Conservation (phyloP, 1,140 invertebrate genomes). For the Globodera rostochiensis region DNA sequence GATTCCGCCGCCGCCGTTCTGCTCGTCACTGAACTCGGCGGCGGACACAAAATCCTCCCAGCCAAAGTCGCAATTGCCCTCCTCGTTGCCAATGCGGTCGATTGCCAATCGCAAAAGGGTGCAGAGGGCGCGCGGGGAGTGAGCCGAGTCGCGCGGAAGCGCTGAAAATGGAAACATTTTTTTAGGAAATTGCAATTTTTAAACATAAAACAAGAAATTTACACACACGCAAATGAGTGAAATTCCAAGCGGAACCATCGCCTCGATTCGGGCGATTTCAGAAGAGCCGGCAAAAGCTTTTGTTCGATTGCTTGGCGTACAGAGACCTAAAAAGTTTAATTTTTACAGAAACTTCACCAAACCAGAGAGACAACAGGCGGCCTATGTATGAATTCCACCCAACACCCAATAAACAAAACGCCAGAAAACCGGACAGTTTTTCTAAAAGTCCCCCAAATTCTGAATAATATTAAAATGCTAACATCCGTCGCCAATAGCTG, state of each 20-base stretch:
- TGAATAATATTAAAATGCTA: constrained; percentile 2
- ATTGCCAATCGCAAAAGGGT: constrained; percentile 19
- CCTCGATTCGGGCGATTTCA: constrained; percentile 15
- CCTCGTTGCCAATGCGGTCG: neutral
- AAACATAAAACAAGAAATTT: neutral
- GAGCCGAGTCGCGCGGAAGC: neutral
- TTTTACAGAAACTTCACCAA: no score
- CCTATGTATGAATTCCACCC: neutral
- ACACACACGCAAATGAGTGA: neutral
- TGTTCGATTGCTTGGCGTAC: constrained; percentile 5
- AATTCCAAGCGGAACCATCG: constrained; percentile 19
- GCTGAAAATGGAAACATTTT: neutral
- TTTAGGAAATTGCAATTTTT: neutral
- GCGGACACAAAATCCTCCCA: constrained; percentile 1
- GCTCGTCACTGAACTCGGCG: neutral
- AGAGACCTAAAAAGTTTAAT: neutral
- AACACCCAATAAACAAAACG: no score
- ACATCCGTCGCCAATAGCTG: neutral
- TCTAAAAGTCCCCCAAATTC: neutral
- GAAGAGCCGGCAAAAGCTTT: constrained; percentile 17
- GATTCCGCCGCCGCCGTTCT: neutral
- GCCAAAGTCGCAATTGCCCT: neutral
- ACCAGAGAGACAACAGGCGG: neutral
- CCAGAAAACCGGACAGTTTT: no score
- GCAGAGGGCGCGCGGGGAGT: constrained; percentile 8